phyloP scores from a whole-genome alignment of 2,888 invertebrate genomes.

The Lasioglossum leucozonium region DNA sequence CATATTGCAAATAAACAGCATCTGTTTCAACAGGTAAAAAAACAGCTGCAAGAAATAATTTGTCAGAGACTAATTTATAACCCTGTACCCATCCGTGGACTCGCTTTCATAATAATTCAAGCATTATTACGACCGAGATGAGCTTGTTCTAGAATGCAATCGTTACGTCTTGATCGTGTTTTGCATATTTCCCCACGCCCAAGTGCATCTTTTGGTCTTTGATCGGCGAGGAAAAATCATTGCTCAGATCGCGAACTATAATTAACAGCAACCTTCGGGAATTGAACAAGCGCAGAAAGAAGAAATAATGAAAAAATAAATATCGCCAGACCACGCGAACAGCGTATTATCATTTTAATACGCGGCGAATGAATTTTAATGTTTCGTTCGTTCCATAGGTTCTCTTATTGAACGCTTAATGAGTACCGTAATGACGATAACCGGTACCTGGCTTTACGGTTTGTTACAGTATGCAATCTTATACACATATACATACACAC shows the following conservation, averaged over 20 bases:
- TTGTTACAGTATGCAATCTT: constrained; percentile 25
- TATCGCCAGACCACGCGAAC: neutral
- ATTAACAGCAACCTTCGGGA: neutral
- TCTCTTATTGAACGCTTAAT: constrained; percentile 25
- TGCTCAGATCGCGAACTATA: neutral
- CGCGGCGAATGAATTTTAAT: constrained; percentile 1
- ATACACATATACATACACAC: neutral
- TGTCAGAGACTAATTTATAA: neutral
- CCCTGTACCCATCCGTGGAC: neutral
- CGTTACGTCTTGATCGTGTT: neutral
- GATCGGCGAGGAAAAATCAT: neutral
- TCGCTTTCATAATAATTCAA: neutral
- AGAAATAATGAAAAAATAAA: neutral
- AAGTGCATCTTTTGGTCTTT: neutral
- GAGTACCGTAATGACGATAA: constrained; percentile 29
- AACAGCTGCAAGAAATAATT: neutral
- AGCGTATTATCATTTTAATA: constrained; percentile 10
- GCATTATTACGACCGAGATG: neutral
- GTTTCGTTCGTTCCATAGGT: neutral
- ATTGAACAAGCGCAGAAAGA: neutral
- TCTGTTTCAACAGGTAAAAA: neutral
- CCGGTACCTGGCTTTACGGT: constrained; percentile 38
- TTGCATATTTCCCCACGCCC: neutral
- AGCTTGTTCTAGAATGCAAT: neutral
- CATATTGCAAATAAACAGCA: neutral